Evolutionary conservation across 2,888 invertebrate species (phyloP).

Genomic region (Entomobrya multifasciata): DNA sequence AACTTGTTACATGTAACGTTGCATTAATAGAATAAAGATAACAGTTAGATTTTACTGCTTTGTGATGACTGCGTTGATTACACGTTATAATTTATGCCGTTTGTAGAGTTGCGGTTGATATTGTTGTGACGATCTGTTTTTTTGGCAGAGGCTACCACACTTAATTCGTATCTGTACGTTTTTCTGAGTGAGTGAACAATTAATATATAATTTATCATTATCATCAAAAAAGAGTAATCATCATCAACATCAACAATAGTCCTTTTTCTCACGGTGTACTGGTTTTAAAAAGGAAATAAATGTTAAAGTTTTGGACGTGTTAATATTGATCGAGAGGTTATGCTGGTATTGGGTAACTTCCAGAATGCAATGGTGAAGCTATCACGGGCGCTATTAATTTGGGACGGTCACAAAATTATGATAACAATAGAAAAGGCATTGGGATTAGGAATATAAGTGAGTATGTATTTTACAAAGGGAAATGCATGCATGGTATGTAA

Average conservation of each 20-base stretch:
- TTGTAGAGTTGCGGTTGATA: neutral
- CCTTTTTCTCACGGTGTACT: too few species aligned
- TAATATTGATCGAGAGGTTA: too few species aligned
- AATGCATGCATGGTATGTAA: too few species aligned
- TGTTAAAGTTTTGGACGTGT: too few species aligned
- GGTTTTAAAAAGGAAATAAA: too few species aligned
- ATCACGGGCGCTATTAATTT: too few species aligned
- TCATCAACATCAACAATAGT: neutral
- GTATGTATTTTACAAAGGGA: too few species aligned
- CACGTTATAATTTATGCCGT: conserved; percentile 1
- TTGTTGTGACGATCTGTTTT: neutral
- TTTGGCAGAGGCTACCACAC: neutral
- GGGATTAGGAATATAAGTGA: too few species aligned
- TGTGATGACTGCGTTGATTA: neutral
- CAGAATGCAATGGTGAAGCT: too few species aligned
- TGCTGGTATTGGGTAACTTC: too few species aligned
- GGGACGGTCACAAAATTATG: too few species aligned
- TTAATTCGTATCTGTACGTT: neutral
- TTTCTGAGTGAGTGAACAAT: neutral
- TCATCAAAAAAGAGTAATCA: neutral
- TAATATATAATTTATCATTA: conserved; percentile 1
- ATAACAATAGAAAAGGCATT: too few species aligned
- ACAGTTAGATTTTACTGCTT: neutral
- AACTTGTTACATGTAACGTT: neutral
- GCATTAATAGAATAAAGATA: neutral